Conservation (phyloP, 2,888 invertebrate genomes). For the Monoplex corrugatus region DNA sequence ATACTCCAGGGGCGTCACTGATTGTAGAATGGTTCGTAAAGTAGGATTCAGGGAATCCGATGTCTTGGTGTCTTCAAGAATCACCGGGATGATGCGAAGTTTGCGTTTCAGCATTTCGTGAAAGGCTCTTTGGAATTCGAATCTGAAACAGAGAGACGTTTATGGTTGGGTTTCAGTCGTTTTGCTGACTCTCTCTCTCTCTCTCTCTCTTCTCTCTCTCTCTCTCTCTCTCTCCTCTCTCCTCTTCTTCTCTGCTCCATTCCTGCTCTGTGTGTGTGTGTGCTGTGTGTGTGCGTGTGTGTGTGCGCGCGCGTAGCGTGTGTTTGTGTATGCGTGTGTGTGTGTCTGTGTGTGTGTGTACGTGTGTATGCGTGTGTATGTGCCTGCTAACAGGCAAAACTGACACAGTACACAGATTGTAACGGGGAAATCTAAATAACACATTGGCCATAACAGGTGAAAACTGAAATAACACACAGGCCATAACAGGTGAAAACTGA, state of each 20-base stretch:
- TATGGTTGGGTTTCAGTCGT: too few relatives aligned
- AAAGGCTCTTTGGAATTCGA: slow-evolving; percentile 29
- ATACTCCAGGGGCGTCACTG: slow-evolving; percentile 65
- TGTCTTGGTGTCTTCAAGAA: slow-evolving; percentile 9
- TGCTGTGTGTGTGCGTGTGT: not conserved
- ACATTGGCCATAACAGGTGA: too few relatives aligned
- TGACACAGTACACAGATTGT: too few relatives aligned
- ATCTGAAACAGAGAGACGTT: slow-evolving; percentile 34
- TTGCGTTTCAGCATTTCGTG: slow-evolving; percentile 25
- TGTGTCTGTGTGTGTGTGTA: not conserved
- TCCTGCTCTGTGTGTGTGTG: not conserved
- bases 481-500: too few relatives aligned
- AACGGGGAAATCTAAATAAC: too few relatives aligned
- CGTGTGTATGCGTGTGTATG: not conserved
- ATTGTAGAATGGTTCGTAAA: slow-evolving; percentile 62
- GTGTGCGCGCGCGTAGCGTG: not conserved
- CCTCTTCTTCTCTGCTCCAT: too few relatives aligned
- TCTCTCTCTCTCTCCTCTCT: too few relatives aligned
- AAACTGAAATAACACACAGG: too few relatives aligned
- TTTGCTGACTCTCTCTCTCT: too few relatives aligned
- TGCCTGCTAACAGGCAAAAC: too few relatives aligned
- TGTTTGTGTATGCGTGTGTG: not conserved
- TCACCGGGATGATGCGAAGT: slow-evolving; percentile 28
- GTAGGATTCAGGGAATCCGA: slow-evolving; percentile 60
- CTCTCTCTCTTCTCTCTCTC: not conserved